Conservation (phyloP, 2,113 vertebrate genomes). For the Toxostoma redivivum region DNA sequence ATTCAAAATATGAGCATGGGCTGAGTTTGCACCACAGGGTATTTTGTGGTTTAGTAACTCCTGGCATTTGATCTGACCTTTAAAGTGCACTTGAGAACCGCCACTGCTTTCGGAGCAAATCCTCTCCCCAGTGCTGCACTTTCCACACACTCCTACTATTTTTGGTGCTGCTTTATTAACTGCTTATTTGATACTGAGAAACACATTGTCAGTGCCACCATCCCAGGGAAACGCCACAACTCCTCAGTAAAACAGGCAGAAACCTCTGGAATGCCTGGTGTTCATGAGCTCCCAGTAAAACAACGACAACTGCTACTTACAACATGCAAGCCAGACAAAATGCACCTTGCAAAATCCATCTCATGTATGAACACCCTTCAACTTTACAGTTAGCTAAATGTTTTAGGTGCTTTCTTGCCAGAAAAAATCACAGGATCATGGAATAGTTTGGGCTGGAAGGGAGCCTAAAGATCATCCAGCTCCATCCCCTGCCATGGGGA, state of each 20-base stretch:
- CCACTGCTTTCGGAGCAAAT: background rate
- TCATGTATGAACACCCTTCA: fast-evolving
- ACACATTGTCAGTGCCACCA: fast-evolving
- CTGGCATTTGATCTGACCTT: background rate
- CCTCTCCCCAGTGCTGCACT: background rate
- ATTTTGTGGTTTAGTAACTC: background rate
- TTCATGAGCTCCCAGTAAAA: fast-evolving
- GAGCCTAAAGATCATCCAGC: background rate
- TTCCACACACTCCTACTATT: background rate
- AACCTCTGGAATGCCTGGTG: background rate
- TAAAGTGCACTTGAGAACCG: fast-evolving
- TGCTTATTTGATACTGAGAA: background rate
- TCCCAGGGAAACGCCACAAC: fast-evolving
- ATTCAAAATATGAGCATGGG: fast-evolving
- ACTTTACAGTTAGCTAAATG: background rate
- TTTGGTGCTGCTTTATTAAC: background rate
- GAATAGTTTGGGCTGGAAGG: fast-evolving
- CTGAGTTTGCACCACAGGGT: background rate
- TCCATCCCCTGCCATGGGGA: background rate
- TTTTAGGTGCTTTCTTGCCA: background rate
- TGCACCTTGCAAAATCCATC: fast-evolving
- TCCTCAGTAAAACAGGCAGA: background rate
- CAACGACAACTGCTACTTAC: background rate
- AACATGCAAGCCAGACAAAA: fast-evolving
- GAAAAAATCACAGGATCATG: background rate